These are phyloP conservation scores for Tachypleus tridentatus DNA, from an alignment of 1,140 invertebrate species.

Conservation along the genomic window DNA sequence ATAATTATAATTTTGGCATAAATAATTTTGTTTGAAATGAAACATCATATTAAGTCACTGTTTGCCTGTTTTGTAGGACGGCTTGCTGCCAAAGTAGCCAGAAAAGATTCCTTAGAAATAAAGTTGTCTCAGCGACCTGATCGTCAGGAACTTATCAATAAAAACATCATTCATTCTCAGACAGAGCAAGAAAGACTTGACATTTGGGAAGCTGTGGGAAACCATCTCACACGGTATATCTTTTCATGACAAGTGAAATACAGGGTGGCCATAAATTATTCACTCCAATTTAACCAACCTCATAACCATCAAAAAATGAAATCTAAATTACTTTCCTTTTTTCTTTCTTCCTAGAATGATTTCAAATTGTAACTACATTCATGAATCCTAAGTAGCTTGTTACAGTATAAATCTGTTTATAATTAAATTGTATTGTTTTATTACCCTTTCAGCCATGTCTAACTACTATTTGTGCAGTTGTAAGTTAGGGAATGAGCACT, in stretches of 20 bases:
- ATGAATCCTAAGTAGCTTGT: too few species aligned
- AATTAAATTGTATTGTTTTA: too few species aligned
- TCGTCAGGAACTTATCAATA: constrained; percentile 81
- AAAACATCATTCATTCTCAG: constrained; percentile 87
- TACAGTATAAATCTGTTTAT: too few species aligned
- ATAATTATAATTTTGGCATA: neutral
- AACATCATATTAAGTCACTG: constrained; percentile 5
- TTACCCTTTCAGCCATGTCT: too few species aligned
- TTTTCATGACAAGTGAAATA: neutral
- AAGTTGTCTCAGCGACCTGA: constrained; percentile 84
- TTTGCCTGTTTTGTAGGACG: constrained; percentile 35
- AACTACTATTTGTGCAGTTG: too few species aligned
- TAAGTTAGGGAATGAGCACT: too few species aligned
- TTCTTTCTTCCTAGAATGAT: too few species aligned
- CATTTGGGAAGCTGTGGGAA: constrained; percentile 85
- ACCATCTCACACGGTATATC: constrained; percentile 68
- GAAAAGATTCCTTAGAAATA: constrained; percentile 89
- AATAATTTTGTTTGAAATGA: neutral
- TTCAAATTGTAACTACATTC: too few species aligned
- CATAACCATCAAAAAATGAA: too few species aligned
- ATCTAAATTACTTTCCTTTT: too few species aligned
- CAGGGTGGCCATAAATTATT: too few species aligned
- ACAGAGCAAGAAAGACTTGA: constrained; percentile 86
- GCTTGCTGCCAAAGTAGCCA: constrained; percentile 77
- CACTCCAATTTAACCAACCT: too few species aligned